Percentiles rank a stretch among this genome's conserved stretches.
Conservation (phyloP, 2,888 invertebrate species). For the Hybos culiciformis region DNA sequence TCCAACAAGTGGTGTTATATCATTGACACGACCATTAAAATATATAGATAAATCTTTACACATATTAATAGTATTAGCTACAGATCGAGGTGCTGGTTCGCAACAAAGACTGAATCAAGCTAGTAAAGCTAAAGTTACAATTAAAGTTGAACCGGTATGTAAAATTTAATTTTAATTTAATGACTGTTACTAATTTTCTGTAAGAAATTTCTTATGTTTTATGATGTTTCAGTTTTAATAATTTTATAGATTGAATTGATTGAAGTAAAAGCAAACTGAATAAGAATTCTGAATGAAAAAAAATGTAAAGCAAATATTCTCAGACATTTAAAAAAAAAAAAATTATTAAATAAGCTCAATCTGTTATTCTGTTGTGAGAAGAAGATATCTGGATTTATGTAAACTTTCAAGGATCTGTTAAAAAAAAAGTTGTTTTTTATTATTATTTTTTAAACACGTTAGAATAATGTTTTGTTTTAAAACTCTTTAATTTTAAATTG, state of each 20-base stretch:
- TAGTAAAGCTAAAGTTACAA: conserved; percentile 62
- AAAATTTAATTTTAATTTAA: background rate
- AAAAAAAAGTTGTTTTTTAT: too few relatives aligned
- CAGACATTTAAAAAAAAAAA: too few relatives aligned
- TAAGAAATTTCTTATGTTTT: background rate
- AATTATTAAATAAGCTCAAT: too few relatives aligned
- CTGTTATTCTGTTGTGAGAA: too few relatives aligned
- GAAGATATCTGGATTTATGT: too few relatives aligned
- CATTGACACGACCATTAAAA: conserved; percentile 62
- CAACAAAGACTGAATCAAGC: conserved; percentile 38
- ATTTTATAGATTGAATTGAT: background rate
- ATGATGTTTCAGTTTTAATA: background rate
- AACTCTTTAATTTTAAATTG: too few relatives aligned
- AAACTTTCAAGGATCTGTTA: too few relatives aligned
- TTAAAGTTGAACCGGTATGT: conserved; percentile 52
- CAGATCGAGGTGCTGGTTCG: conserved; percentile 60
- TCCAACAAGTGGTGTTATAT: conserved; percentile 79
- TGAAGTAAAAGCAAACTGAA: too few relatives aligned
- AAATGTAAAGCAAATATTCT: too few relatives aligned
- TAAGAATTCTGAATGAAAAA: too few relatives aligned
- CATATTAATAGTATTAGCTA: conserved; percentile 66
- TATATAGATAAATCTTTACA: conserved; percentile 56
- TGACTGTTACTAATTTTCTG: background rate
- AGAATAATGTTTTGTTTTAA: too few relatives aligned
- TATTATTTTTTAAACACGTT: too few relatives aligned